Evolutionary conservation across 2,113 vertebrate species (phyloP).

Genomic region (Ictalurus punctatus): DNA sequence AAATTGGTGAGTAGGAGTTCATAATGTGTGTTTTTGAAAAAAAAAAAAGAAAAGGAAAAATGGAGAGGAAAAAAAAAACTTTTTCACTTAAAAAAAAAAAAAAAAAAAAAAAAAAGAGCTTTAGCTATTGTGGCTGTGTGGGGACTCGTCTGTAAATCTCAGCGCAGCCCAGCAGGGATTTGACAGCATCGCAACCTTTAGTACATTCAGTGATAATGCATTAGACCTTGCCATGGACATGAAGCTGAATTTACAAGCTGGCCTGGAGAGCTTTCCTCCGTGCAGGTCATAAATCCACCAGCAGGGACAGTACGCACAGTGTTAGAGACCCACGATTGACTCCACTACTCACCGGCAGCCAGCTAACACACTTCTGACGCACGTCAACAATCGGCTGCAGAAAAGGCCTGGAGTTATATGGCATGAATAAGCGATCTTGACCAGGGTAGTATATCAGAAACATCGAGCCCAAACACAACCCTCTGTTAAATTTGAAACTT

Average conservation of each 20-base stretch:
- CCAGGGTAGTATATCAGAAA: background rate
- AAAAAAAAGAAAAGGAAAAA: background rate
- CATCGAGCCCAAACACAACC: background rate
- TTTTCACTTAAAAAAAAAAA: conserved; percentile 21
- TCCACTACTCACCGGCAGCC: background rate
- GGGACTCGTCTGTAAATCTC: conserved; percentile 35
- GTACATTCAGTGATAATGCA: conserved; percentile 51
- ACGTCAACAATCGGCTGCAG: background rate
- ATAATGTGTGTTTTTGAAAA: conserved; percentile 7
- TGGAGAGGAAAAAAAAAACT: background rate
- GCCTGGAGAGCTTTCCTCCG: conserved; percentile 34
- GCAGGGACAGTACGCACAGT: conserved; percentile 35
- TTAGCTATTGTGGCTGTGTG: background rate
- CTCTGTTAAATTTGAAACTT: background rate
- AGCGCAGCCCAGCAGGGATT: conserved; percentile 1
- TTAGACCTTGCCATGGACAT: conserved; percentile 45
- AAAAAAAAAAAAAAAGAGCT: background rate
- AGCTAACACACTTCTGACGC: background rate
- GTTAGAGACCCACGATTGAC: conserved; percentile 32
- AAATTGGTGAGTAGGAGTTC: conserved; percentile 15
- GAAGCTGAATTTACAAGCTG: conserved; percentile 41
- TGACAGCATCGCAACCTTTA: conserved; percentile 56
- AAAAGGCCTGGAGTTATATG: background rate
- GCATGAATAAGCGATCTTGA: background rate
- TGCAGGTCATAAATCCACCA: conserved; percentile 42